Conservation (phyloP, 2,113 vertebrate species). For the Phrynosoma blainvillii region DNA sequence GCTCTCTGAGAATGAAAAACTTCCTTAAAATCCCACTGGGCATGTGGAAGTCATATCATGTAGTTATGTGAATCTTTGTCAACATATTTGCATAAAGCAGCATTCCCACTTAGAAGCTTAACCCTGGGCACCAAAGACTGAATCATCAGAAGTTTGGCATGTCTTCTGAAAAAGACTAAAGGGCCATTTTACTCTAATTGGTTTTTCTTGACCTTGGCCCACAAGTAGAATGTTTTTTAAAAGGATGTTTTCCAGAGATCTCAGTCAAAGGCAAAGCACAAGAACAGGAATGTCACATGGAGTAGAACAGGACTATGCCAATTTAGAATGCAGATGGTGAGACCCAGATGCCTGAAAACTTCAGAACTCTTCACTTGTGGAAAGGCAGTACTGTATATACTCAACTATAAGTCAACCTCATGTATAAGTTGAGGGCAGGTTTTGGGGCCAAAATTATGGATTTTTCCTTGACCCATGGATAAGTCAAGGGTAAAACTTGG, state of each 20-base stretch:
- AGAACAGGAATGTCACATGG: background rate
- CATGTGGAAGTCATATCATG: background rate
- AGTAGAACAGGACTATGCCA: background rate
- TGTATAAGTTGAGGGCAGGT: too few relatives aligned
- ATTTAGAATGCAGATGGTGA: background rate
- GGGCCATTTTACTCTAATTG: too few relatives aligned
- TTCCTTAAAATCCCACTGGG: background rate
- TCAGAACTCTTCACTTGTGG: too few relatives aligned
- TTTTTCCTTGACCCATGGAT: too few relatives aligned
- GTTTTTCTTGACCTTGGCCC: background rate
- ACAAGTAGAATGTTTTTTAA: too few relatives aligned
- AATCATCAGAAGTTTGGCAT: background rate
- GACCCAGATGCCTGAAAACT: too few relatives aligned
- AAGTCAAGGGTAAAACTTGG: too few relatives aligned
- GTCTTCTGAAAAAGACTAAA: too few relatives aligned
- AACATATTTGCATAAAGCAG: background rate
- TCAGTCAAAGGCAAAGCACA: background rate
- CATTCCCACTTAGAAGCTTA: background rate
- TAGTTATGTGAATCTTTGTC: background rate
- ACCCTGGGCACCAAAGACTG: background rate
- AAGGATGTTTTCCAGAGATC: background rate
- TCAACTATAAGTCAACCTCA: too few relatives aligned
- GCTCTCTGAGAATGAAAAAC: background rate
- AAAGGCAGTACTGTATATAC: too few relatives aligned
- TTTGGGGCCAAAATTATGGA: too few relatives aligned